phyloP scores from a whole-genome alignment of 2,113 vertebrate species.

The Carettochelys insculpta region DNA sequence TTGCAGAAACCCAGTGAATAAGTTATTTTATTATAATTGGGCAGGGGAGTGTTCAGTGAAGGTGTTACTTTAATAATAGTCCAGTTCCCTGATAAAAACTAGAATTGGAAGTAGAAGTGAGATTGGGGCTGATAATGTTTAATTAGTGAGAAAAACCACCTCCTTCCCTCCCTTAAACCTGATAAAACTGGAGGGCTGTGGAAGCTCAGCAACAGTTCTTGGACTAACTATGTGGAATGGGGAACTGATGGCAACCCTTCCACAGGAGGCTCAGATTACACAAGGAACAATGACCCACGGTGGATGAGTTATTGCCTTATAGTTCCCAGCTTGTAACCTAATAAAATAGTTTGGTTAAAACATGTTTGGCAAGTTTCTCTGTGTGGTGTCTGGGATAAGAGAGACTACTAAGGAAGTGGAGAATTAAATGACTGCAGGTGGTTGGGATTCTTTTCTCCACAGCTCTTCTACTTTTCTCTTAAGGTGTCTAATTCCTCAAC shows the following conservation, averaged over 20 bases:
- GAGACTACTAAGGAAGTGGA: background rate
- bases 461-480: background rate
- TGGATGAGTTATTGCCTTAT: background rate
- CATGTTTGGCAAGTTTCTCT: background rate
- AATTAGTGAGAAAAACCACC: background rate
- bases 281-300: background rate
- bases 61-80: background rate
- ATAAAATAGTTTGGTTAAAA: background rate
- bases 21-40: background rate
- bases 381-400: background rate
- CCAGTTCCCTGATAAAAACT: background rate
- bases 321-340: background rate
- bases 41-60: background rate
- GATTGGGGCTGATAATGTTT: background rate
- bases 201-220: background rate
- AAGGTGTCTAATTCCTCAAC: background rate
- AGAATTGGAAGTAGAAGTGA: background rate
- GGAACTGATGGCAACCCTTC: background rate
- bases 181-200: background rate
- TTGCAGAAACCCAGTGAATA: background rate
- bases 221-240: background rate
- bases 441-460: background rate
- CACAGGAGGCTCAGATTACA: background rate
- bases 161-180: background rate
- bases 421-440: background rate